Evolutionary conservation across 2,113 vertebrate species (phyloP), one percentile per base, ranked within the genome.

Genomic region (Cryptomyrus ogoouensis): DNA sequence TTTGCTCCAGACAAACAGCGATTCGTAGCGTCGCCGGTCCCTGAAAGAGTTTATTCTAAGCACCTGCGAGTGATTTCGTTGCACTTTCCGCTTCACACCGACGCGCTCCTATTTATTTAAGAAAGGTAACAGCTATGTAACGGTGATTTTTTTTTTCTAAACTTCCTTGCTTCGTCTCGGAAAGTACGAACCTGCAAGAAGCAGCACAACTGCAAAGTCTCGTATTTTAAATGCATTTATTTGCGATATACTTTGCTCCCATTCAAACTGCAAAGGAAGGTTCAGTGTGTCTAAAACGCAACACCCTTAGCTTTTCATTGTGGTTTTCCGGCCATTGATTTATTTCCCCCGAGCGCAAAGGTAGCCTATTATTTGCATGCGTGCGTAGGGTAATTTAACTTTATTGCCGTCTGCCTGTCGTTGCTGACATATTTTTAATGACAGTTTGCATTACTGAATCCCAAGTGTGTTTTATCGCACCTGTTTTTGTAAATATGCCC

Each of bases 21-120:
- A 93, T 93, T 94, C 94, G 92, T 92, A 89, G 3, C 93, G 52
- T 95, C 93, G 2, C 90, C 91, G 70, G 90, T 89, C 92, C 89
- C 86, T 0, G 89, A 94, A 93, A 84, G 90, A 92, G 94, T 95
- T 94, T 74, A n/a, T 87, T 66, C 47, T 53, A 31, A 35, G 3
- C 49, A 88, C 88, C 91, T 1, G 21, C 47, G 44, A 87, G 90
- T 58, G 62, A 92, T 90, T 92, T 91, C 91, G 58, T 50, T 92
- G 58, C 90, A 87, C 39, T 89, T 88, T 90, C 35, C 87, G 46
- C 46, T 15, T 83, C 77, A 77, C 62, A 87, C 83, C 87, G 49
- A 90, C 56, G 53, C 53, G 58, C 53, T 49, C 35, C 12, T 56
- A 27, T 31, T 27, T 47, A 84, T 84, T 24, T 84, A 4, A 46